Conservation (phyloP, 2,113 vertebrate species). For the Coptodon rendalli region DNA sequence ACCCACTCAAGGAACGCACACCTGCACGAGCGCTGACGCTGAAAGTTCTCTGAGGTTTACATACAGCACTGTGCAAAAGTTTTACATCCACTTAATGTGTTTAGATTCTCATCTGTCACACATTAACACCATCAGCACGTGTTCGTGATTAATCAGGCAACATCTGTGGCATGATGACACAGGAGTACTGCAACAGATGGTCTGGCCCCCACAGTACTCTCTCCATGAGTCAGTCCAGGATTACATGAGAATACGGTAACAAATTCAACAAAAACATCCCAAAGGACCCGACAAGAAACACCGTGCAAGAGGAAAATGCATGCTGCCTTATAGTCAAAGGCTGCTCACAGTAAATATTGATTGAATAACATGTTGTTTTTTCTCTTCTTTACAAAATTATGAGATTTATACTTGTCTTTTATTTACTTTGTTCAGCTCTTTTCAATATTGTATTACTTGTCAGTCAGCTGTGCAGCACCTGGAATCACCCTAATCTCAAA, state of each 20-base stretch:
- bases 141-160: background rate
- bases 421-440: background rate
- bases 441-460: background rate
- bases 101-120: background rate
- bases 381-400: background rate
- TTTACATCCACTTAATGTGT: background rate
- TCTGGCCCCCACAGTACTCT: background rate
- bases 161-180: background rate
- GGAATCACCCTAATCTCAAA: background rate
- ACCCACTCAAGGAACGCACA: slow-evolving; percentile 48
- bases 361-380: background rate
- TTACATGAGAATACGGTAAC: background rate
- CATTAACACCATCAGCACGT: background rate
- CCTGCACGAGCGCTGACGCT: slow-evolving; percentile 11
- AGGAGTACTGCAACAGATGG: background rate
- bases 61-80: background rate
- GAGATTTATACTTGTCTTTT: background rate
- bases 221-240: background rate
- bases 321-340: background rate
- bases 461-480: background rate
- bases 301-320: background rate
- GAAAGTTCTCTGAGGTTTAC: background rate
- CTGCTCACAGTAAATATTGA: background rate
- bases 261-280: background rate
- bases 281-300: background rate